Evolutionary conservation across 2,113 vertebrate genomes (phyloP).

Genomic region (Crotalus helleri): DNA sequence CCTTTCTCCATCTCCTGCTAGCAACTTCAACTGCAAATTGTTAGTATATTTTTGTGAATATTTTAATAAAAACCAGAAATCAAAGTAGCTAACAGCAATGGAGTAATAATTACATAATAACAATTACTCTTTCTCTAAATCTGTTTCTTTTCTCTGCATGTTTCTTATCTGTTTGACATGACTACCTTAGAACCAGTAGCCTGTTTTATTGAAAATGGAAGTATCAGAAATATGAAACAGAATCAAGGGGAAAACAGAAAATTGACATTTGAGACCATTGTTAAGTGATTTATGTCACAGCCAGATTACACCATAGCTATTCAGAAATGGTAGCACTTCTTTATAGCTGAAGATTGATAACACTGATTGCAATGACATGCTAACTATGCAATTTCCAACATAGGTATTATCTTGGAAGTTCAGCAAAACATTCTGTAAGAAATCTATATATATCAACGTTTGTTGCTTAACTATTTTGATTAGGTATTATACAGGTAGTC

Average conservation of each 20-base stretch:
- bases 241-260: neutral
- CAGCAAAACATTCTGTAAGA: neutral
- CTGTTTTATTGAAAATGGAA: conserved; percentile 3
- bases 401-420: neutral
- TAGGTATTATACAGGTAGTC: neutral
- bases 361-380: neutral
- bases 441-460: neutral
- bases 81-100: neutral
- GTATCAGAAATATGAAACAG: neutral
- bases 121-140: neutral
- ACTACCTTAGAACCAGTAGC: neutral
- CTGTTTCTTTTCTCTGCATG: neutral
- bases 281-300: neutral
- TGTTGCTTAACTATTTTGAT: neutral
- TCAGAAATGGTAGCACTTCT: neutral
- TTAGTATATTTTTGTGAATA: neutral
- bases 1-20: neutral
- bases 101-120: neutral
- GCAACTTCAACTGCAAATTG: neutral
- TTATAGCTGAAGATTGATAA: neutral
- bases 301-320: neutral
- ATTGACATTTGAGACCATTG: neutral
- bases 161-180: neutral
- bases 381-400: neutral
- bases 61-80: neutral